These are phyloP conservation scores for Drosophila funebris DNA, from an alignment of 1,140 invertebrate species.

Conservation along the genomic window DNA sequence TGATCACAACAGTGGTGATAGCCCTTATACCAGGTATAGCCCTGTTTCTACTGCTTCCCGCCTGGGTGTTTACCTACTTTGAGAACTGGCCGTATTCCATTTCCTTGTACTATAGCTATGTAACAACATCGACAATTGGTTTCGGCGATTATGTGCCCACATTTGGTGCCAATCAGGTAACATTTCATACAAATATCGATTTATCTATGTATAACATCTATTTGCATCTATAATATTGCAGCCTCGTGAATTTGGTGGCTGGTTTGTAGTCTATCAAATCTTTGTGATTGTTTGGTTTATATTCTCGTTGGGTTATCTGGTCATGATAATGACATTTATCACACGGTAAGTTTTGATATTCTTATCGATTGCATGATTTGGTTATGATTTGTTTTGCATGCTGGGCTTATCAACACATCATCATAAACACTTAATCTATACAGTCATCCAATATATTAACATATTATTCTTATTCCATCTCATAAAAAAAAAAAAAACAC, in stretches of 20 bases:
- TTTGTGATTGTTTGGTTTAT: slow-evolving; percentile 91
- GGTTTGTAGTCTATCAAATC: slow-evolving; percentile 82
- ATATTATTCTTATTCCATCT: slow-evolving; percentile 15
- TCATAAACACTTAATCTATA: slow-evolving; percentile 19
- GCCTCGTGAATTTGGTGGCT: slow-evolving; percentile 78
- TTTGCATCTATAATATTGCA: neutral
- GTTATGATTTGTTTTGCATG: slow-evolving; percentile 55
- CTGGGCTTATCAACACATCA: neutral
- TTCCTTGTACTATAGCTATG: slow-evolving; percentile 95
- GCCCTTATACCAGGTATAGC: slow-evolving; percentile 94
- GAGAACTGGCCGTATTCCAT: slow-evolving; percentile 96
- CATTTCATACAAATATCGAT: neutral
- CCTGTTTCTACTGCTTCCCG: slow-evolving; percentile 96
- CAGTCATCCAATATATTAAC: slow-evolving; percentile 15
- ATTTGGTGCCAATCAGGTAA: slow-evolving; percentile 85
- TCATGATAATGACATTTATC: slow-evolving; percentile 96
- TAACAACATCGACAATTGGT: slow-evolving; percentile 96
- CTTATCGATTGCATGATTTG: slow-evolving; percentile 43
- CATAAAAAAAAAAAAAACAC: slow-evolving; percentile 7
- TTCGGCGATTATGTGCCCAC: slow-evolving; percentile 96
- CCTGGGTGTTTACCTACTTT: slow-evolving; percentile 93
- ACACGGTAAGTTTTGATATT: slow-evolving; percentile 84
- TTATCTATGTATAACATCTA: neutral
- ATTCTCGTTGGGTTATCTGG: slow-evolving; percentile 94
- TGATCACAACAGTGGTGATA: slow-evolving; percentile 90